These are phyloP conservation scores for Luffia ferchaultella DNA, from an alignment of 2,888 invertebrate genomes.

Conservation along the genomic window DNA sequence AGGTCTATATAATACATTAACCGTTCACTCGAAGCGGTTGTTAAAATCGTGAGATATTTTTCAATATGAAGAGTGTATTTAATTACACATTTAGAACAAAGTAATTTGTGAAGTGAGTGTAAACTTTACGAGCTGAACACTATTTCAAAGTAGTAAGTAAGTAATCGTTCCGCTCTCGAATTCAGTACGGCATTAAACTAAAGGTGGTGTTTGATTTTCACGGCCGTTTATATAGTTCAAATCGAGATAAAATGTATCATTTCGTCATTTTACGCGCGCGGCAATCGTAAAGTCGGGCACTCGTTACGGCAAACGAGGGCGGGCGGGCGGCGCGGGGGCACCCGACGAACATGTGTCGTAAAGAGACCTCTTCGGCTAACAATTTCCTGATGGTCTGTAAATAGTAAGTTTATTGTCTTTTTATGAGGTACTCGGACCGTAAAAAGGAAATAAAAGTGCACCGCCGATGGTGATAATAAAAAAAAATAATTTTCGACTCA, in stretches of 20 bases:
- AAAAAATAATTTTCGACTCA: conserved; percentile 67
- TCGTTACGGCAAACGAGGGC: conserved; percentile 45
- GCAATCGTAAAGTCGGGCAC: conserved; percentile 52
- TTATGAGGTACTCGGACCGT: conserved; percentile 69
- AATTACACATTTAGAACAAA: no score
- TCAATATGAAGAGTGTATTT: no score
- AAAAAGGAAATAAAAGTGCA: conserved; percentile 69
- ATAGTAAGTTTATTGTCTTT: conserved; percentile 69
- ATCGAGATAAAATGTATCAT: conserved; percentile 50
- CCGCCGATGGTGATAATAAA: conserved; percentile 68
- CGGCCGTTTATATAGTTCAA: not conserved
- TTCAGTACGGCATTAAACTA: not conserved
- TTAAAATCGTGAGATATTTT: no score
- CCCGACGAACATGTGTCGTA: conserved; percentile 61
- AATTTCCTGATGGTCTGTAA: conserved; percentile 69
- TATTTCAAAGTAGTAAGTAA: no score
- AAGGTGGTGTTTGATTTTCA: not conserved
- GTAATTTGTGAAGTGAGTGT: no score
- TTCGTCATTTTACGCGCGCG: conserved; percentile 50
- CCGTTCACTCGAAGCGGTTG: no score
- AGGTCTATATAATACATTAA: no score
- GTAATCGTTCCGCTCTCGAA: not conserved
- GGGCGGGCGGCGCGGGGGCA: conserved; percentile 23
- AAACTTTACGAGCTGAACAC: no score
- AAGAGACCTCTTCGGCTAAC: conserved; percentile 67